Conservation (phyloP, 2,888 invertebrate species). For the Pollenia amentaria region DNA sequence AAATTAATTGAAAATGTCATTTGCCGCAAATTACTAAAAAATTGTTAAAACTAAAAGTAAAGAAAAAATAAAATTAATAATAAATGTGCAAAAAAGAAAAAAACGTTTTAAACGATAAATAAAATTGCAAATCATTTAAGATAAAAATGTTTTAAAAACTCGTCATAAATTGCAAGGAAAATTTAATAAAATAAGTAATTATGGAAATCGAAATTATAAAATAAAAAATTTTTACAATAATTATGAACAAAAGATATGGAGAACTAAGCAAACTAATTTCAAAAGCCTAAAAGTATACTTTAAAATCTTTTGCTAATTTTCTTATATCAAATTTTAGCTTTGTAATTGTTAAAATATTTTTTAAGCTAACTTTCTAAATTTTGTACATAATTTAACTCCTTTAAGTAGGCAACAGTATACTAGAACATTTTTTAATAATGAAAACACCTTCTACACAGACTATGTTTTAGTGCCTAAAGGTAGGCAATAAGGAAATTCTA, state of each 20-base stretch:
- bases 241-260: too few relatives aligned
- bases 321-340: too few relatives aligned
- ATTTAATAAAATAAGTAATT: not conserved
- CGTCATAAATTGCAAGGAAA: not conserved
- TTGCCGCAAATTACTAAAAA: slow-evolving; percentile 72
- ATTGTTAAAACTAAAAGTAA: slow-evolving; percentile 10
- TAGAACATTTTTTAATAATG: too few relatives aligned
- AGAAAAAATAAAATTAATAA: not conserved
- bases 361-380: not conserved
- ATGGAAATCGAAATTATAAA: too few relatives aligned
- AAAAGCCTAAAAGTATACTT: not conserved
- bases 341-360: not conserved
- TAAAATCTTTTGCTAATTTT: too few relatives aligned
- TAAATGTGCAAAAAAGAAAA: not conserved
- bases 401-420: too few relatives aligned
- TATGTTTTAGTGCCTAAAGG: too few relatives aligned
- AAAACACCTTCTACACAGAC: too few relatives aligned
- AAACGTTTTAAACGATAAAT: not conserved
- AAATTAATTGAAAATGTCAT: slow-evolving; percentile 82
- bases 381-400: too few relatives aligned
- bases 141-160: slow-evolving; percentile 21
- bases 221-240: too few relatives aligned
- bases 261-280: not conserved
- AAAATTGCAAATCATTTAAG: not conserved
- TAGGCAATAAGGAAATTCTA: too few relatives aligned